phyloP scores from a whole-genome alignment of 2,797 vertebrate genomes.

The Cyclura pinguis region DNA sequence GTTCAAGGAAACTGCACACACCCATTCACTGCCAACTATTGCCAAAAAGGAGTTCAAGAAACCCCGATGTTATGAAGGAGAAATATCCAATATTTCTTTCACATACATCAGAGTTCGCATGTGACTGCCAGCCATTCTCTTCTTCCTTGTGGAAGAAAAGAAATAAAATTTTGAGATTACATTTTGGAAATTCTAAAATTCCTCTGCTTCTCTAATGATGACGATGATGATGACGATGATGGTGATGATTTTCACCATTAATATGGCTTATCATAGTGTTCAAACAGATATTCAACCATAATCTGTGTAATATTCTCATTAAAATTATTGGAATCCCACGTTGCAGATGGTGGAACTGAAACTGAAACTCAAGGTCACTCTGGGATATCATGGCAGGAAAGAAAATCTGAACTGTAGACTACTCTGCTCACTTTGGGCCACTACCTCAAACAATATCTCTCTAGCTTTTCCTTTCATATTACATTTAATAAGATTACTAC shows the following conservation, averaged over 20 bases:
- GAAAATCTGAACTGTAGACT: not conserved
- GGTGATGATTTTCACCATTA: not conserved
- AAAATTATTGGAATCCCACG: not conserved
- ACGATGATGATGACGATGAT: not conserved
- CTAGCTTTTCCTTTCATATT: not conserved
- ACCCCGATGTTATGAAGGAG: slow-evolving; percentile 52
- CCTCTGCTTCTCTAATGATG: not conserved
- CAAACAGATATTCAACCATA: not conserved
- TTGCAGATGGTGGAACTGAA: not conserved
- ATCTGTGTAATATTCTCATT: not conserved
- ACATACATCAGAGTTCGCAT: slow-evolving; percentile 43
- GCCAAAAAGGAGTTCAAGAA: slow-evolving; percentile 40
- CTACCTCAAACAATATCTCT: not conserved
- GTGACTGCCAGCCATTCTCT: slow-evolving; percentile 41
- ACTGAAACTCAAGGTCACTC: not conserved
- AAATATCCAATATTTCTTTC: slow-evolving; percentile 53
- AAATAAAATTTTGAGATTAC: slow-evolving; percentile 40
- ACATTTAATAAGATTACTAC: not conserved
- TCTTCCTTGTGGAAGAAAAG: slow-evolving; percentile 55
- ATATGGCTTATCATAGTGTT: not conserved
- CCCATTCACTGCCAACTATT: slow-evolving; percentile 45
- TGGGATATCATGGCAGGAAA: not conserved
- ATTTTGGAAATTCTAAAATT: not conserved
- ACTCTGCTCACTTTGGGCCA: not conserved
- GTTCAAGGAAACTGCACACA: slow-evolving; percentile 51